Conservation (phyloP, 2,888 invertebrate genomes). For the Augochlorella aurata region DNA sequence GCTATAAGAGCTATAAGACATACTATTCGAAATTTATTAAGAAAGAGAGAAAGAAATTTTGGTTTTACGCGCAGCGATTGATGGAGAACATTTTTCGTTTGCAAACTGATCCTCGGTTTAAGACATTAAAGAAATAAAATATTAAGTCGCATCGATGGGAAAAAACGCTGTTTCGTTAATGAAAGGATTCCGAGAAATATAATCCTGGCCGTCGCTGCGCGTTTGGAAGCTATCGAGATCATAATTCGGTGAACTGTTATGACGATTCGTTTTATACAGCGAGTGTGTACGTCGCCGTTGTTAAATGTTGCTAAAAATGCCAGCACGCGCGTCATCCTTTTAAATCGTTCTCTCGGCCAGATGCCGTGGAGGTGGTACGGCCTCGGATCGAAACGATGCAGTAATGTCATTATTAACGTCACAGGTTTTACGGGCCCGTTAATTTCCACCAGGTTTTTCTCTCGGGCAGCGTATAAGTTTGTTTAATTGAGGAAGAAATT, state of each 20-base stretch:
- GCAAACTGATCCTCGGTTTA: too few relatives aligned
- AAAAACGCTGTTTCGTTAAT: too few relatives aligned
- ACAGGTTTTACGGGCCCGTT: constrained; percentile 60
- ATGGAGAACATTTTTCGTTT: too few relatives aligned
- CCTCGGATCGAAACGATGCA: constrained; percentile 50
- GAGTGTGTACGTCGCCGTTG: constrained; percentile 32
- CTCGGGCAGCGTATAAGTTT: constrained; percentile 36
- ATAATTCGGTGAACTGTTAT: constrained; percentile 53
- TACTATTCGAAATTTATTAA: too few relatives aligned
- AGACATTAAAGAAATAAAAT: too few relatives aligned
- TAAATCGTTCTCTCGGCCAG: constrained; percentile 13
- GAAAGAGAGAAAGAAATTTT: too few relatives aligned
- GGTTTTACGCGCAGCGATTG: too few relatives aligned
- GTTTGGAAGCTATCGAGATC: constrained; percentile 53
- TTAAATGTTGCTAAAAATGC: constrained; percentile 35
- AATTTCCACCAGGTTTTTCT: constrained; percentile 50
- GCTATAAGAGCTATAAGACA: too few relatives aligned
- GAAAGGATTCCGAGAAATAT: neutral
- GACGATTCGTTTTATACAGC: constrained; percentile 27
- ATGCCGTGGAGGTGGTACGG: constrained; percentile 15
- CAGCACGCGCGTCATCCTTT: constrained; percentile 25
- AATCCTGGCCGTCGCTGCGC: constrained; percentile 43
- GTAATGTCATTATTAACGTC: constrained; percentile 65
- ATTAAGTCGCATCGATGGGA: too few relatives aligned
- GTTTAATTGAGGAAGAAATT: constrained; percentile 60